Base-by-base conservation (phyloP, 1,140 invertebrate genomes). In the Diplogasteroides magnus region DNA sequence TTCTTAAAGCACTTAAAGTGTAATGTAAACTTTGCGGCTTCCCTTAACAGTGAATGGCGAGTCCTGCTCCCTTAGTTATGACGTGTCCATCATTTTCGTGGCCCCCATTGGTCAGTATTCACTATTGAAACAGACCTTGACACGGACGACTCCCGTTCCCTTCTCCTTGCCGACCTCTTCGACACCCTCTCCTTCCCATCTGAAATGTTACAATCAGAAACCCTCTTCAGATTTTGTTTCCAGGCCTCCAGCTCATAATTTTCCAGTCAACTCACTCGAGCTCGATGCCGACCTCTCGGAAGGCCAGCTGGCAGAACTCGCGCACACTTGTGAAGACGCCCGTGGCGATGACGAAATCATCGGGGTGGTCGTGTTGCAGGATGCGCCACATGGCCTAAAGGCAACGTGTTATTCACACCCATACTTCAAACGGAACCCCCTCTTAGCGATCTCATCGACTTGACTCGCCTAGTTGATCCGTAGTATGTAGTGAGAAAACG, bases 381-480 rank as follows among this genome's bases (percentile, higher is more conserved):
- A 99, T 99, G 80, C 95, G 83, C 95, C 95, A 99, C 97, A 99
- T 99, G 14, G 94, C 96, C 90, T 94, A 80, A 11, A 85, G 83
- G 78, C 56, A 15, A 62, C n/a, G 48, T 2, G 23, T 32, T 73
- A n/a, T n/a, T n/a, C n/a, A n/a, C n/a, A n/a, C n/a, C n/a, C n/a
- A n/a, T n/a, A n/a, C n/a, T n/a, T n/a, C n/a, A n/a, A n/a, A n/a
- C n/a, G n/a, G n/a, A n/a, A n/a, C n/a, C n/a, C n/a, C n/a, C n/a
- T n/a, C n/a, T n/a, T n/a, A n/a, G n/a, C n/a, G n/a, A n/a, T n/a
- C n/a, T n/a, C n/a, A n/a, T n/a, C n/a, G n/a, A n/a, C n/a, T n/a
- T n/a, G n/a, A n/a, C n/a, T n/a, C n/a, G 27, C 27, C 11, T 28
- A 65, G 76, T 25, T 69, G 31, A 32, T 67, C 6, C 15, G 31